Percentiles rank a stretch among this genome's conserved stretches.
These are phyloP conservation scores for Drosophila asahinai DNA, from an alignment of 1,140 invertebrate species.

Conservation along the genomic window DNA sequence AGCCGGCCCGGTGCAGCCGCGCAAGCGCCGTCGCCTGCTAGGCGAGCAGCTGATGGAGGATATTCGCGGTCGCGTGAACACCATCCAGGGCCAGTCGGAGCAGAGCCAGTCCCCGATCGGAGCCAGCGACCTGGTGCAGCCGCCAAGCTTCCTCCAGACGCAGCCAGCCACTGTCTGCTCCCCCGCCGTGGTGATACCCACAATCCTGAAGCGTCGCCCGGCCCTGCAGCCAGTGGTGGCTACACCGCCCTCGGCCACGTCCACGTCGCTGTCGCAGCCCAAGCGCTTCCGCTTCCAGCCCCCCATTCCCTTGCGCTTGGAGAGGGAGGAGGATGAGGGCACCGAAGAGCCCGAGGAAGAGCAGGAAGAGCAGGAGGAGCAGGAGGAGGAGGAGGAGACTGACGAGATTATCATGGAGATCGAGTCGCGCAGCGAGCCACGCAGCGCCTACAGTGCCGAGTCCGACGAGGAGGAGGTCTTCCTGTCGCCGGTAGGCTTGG, in stretches of 20 bases:
- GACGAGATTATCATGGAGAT: conserved; percentile 70
- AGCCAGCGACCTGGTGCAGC: conserved; percentile 19
- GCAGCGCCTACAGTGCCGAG: conserved; percentile 2
- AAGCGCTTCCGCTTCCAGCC: conserved; percentile 40
- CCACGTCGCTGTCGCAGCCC: neutral
- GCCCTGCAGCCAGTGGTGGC: neutral
- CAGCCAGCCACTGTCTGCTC: neutral
- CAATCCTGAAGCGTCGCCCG: conserved; percentile 34
- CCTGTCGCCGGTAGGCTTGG: conserved; percentile 42
- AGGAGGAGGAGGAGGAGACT: conserved; percentile 42
- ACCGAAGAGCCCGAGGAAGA: neutral
- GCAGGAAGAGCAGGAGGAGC: neutral
- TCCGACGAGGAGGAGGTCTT: conserved; percentile 42
- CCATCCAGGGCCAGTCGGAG: neutral
- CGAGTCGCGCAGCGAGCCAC: conserved; percentile 14
- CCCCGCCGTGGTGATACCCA: neutral
- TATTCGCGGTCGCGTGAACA: conserved; percentile 23
- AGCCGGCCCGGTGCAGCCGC: neutral
- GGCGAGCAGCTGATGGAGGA: conserved; percentile 44
- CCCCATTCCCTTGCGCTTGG: conserved; percentile 33
- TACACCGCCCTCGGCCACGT: conserved; percentile 5
- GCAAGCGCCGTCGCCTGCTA: conserved; percentile 56
- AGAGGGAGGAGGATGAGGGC: neutral
- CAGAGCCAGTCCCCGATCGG: neutral
- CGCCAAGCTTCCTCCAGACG: conserved; percentile 26